Evolutionary conservation across 2,888 invertebrate genomes (phyloP).

Genomic region (Gymnocheta viridis): DNA sequence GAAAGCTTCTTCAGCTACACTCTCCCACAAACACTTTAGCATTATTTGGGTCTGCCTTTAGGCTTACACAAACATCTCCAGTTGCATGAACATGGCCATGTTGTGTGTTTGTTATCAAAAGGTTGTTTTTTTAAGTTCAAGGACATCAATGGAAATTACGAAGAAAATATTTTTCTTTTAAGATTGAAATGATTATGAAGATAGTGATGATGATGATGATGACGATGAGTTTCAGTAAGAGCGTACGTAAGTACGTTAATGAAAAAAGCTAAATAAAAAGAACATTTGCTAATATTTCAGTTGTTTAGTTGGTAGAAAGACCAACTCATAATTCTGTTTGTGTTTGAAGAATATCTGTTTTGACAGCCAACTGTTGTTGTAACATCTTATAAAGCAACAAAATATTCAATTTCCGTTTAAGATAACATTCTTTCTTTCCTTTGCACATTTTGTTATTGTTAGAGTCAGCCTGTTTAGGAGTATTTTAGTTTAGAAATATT

Average conservation of each 20-base stretch:
- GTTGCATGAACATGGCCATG: not conserved
- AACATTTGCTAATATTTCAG: not conserved
- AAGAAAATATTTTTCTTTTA: not conserved
- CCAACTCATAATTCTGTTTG: constrained; percentile 1
- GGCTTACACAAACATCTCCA: constrained; percentile 3
- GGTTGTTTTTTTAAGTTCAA: constrained; percentile 46
- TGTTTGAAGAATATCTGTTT: not conserved
- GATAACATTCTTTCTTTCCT: not conserved
- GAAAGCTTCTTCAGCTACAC: not conserved
- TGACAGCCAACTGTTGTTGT: not conserved
- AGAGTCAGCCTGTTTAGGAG: not conserved
- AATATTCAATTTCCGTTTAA: constrained; percentile 1
- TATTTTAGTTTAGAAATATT: not conserved
- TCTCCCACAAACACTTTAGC: not conserved
- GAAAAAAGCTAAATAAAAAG: not conserved
- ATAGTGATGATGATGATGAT: not conserved
- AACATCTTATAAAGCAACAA: not conserved
- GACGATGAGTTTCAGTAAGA: not conserved
- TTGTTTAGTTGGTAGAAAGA: not conserved
- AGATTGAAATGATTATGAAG: not conserved
- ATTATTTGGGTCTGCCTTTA: not conserved
- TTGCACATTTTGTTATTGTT: not conserved
- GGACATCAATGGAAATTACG: constrained; percentile 42
- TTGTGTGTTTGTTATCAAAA: constrained; percentile 25
- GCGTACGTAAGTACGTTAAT: constrained; percentile 6